Evolutionary conservation across 2,888 invertebrate genomes (phyloP).

Genomic region (Neelides folsomi): DNA sequence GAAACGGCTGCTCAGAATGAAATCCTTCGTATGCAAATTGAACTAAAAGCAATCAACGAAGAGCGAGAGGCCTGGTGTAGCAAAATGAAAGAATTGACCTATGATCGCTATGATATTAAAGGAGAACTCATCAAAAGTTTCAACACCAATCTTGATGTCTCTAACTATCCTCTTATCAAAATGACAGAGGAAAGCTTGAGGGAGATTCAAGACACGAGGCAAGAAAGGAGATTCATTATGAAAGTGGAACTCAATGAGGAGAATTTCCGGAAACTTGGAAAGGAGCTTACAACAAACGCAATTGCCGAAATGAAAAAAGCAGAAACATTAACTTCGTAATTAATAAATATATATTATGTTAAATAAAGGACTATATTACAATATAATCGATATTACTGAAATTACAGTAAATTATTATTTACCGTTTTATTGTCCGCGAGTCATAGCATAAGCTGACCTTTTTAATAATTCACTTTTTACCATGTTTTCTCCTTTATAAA

Average conservation of each 20-base stretch:
- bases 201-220: slow-evolving; percentile 2
- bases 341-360: no score
- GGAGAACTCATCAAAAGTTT: slow-evolving; percentile 24
- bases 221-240: slow-evolving; percentile 5
- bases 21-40: slow-evolving; percentile 15
- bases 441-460: no score
- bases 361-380: no score
- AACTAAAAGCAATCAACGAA: slow-evolving; percentile 18
- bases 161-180: slow-evolving; percentile 19
- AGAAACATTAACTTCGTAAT: no score
- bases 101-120: slow-evolving; percentile 25
- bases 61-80: slow-evolving; percentile 18
- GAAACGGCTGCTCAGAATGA: slow-evolving; percentile 18
- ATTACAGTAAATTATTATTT: no score
- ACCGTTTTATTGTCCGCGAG: no score
- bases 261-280: slow-evolving; percentile 7
- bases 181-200: not conserved
- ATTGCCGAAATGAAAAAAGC: slow-evolving; percentile 1
- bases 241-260: slow-evolving; percentile 6
- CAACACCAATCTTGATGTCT: slow-evolving; percentile 16
- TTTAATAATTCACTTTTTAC: no score
- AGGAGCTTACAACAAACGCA: slow-evolving; percentile 7
- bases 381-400: no score
- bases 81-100: slow-evolving; percentile 20
- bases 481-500: no score